Conservation (phyloP, 35 echinoderm and acorn worm genomes). For the Ophioderma brevispina region DNA sequence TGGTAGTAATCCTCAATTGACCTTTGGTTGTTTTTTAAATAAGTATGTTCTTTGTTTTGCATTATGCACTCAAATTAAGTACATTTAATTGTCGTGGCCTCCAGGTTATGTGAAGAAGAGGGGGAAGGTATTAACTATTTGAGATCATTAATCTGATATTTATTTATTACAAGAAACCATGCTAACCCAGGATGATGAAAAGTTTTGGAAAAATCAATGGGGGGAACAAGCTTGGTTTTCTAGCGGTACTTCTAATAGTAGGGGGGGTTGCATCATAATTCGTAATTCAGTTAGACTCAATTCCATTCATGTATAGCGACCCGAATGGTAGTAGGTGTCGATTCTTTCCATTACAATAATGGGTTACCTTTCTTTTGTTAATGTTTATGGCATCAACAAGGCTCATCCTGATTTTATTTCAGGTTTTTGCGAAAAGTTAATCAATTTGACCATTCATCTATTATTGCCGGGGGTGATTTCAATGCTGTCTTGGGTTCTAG, state of each 20-base stretch:
- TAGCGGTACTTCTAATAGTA: slow-evolving; percentile 21
- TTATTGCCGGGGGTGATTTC: slow-evolving; percentile 18
- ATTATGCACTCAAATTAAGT: no score
- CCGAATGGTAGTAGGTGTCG: slow-evolving; percentile 5
- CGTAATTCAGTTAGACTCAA: neutral
- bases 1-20: no score
- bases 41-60: no score
- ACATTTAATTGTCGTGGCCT: no score
- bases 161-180: neutral
- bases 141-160: neutral
- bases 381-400: slow-evolving; percentile 22
- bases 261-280: neutral
- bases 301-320: neutral
- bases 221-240: slow-evolving; percentile 18
- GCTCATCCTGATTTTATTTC: slow-evolving; percentile 23
- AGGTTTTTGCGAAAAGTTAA: neutral
- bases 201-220: slow-evolving; percentile 24
- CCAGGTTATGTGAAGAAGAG: no score
- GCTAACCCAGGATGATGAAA: neutral
- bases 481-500: slow-evolving; percentile 32
- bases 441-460: neutral
- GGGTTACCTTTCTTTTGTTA: neutral
- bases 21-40: no score
- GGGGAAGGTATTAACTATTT: neutral
- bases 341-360: neutral